These are phyloP conservation scores for Drosophila aff. DNA, from an alignment of 1,140 invertebrate species.

Conservation along the genomic window DNA sequence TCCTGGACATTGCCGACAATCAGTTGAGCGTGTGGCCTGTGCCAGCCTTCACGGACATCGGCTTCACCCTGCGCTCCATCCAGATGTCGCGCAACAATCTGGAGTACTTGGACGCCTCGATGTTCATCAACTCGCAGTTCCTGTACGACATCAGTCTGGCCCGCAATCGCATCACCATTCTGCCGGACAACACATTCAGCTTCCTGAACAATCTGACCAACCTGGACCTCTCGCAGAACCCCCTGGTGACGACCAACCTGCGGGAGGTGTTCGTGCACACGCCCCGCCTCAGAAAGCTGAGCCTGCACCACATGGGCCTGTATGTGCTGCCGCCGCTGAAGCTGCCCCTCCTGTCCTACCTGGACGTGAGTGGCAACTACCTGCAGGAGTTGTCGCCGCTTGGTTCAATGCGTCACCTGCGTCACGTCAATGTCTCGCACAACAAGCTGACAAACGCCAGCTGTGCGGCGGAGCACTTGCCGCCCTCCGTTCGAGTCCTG, in stretches of 20 bases:
- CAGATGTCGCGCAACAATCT: constrained; percentile 92
- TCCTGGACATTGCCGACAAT: constrained; percentile 92
- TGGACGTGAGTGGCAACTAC: constrained; percentile 84
- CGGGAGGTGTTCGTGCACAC: constrained; percentile 96
- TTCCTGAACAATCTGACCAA: constrained; percentile 91
- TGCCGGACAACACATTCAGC: constrained; percentile 95
- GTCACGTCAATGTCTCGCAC: constrained; percentile 88
- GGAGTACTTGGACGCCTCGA: constrained; percentile 94
- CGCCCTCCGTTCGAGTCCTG: constrained; percentile 69
- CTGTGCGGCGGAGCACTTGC: constrained; percentile 79
- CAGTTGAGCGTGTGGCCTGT: constrained; percentile 91
- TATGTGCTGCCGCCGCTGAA: constrained; percentile 91
- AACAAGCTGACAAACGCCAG: constrained; percentile 87
- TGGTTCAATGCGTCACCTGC: constrained; percentile 86
- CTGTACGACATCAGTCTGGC: constrained; percentile 92
- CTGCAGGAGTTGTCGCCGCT: constrained; percentile 85
- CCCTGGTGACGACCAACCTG: constrained; percentile 92
- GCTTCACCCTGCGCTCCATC: constrained; percentile 90
- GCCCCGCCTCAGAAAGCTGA: constrained; percentile 91
- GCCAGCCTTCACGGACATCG: constrained; percentile 90
- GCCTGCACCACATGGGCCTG: constrained; percentile 90
- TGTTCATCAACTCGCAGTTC: constrained; percentile 93
- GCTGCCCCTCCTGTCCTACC: constrained; percentile 87
- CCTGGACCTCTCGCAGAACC: constrained; percentile 92
- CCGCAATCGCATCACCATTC: constrained; percentile 92